phyloP scores from a whole-genome alignment of 1,140 invertebrate genomes.

The Heterodera schachtii region DNA sequence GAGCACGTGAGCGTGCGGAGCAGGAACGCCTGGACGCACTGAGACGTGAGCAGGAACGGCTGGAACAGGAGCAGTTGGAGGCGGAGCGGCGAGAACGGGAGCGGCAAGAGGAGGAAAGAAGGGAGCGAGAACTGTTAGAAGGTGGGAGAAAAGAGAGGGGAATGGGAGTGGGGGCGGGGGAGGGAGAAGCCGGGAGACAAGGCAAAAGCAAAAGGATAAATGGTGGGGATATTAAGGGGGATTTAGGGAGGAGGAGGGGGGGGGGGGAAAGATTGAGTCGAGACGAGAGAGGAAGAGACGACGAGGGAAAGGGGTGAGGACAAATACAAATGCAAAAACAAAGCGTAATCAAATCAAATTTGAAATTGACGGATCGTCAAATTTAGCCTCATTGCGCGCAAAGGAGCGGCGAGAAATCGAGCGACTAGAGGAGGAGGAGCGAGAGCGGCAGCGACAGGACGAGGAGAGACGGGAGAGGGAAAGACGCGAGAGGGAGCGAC shows the following conservation, averaged over 20 bases:
- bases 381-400: conserved; percentile 39
- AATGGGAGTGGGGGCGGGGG: no score
- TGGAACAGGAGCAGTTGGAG: conserved; percentile 59
- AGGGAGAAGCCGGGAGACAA: no score
- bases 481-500: conserved; percentile 53
- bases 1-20: conserved; percentile 50
- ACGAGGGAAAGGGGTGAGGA: no score
- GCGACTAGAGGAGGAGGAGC: conserved; percentile 45
- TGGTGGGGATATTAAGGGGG: not conserved
- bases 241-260: no score
- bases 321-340: no score
- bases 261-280: no score
- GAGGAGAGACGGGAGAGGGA: conserved; percentile 55
- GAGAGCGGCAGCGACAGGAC: conserved; percentile 48
- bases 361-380: no score
- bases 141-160: not conserved
- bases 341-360: no score
- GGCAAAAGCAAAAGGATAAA: conserved; percentile 6
- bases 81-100: conserved; percentile 56
- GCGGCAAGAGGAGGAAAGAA: conserved; percentile 51
- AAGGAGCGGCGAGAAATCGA: conserved; percentile 52
- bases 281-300: no score
- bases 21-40: conserved; percentile 59
- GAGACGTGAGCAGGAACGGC: conserved; percentile 56
- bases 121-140: conserved; percentile 47